Evolutionary conservation across 2,888 invertebrate genomes (phyloP).

Genomic region (Drosophila siamana): DNA sequence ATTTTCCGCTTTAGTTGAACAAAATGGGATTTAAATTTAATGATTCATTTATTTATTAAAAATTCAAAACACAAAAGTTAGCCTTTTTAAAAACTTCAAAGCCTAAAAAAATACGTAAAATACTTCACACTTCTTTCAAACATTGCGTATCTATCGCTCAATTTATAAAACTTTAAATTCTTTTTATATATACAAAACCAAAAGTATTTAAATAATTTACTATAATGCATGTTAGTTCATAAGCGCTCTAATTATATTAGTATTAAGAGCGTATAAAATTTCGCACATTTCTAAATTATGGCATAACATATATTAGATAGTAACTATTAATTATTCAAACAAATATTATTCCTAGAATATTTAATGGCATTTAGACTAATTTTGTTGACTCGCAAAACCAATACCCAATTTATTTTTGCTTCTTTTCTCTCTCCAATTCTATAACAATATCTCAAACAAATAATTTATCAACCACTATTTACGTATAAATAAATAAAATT

Average conservation of each 20-base stretch:
- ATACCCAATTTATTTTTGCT: conserved; percentile 34
- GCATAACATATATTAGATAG: neutral
- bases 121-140: neutral
- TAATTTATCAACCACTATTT: conserved; percentile 25
- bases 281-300: neutral
- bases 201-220: neutral
- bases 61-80: too few relatives aligned
- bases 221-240: conserved; percentile 22
- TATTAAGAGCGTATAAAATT: neutral
- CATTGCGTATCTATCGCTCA: neutral
- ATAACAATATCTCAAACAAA: conserved; percentile 13
- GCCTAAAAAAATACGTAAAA: neutral
- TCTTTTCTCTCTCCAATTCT: conserved; percentile 46
- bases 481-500: conserved; percentile 14
- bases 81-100: too few relatives aligned
- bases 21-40: too few relatives aligned
- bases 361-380: neutral
- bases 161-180: neutral
- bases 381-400: conserved; percentile 26
- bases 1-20: too few relatives aligned
- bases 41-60: too few relatives aligned
- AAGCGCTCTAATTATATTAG: neutral
- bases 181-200: neutral
- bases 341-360: conserved; percentile 4
- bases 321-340: neutral